Evolutionary conservation across 2,797 vertebrate species (phyloP), one percentile per base, ranked within the genome.

Genomic region (Microchirus variegatus): DNA sequence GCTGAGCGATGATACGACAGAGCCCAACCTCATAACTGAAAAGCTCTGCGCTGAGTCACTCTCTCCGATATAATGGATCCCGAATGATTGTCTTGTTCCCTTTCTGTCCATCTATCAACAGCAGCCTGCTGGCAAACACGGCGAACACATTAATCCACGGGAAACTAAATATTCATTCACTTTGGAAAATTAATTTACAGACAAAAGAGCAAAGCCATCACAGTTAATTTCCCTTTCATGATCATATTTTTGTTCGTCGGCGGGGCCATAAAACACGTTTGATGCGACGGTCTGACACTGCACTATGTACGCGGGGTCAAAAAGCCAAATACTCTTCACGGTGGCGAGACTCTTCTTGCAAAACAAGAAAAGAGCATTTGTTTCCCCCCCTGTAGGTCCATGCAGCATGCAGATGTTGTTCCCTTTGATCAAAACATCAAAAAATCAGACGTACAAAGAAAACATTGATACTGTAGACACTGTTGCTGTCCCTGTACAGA

Each of bases 401-500:
- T 86, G 80, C 83, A 88, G 77, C 86, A 84, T 84, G 85, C 83
- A 87, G 62, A 85, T 70, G 44, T 74, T 81, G 44, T 74, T 81
- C 72, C 67, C 78, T 79, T 80, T 52, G 51, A 69, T 55, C 14
- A 47, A 48, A 44, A 66, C 41, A 52, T 13, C 49, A 31, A 56
- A 43, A 43, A 58, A 38, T n/a, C 26, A 52, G 16, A 69, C 22
- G 15, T 0, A 58, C 41, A 31, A 16, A 50, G 31, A 8, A 22
- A 11, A 60, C 7, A 0, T 48, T 50, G 38, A 36, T 15, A 47
- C 17, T 0, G 0, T 36, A 56, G 19, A n/a, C 53, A 10, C 3
- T 15, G 13, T 6, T 37, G 22, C 57, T 42, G 11, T 63, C 38
- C 16, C 43, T 10, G 14, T 13, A 40, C 10, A 10, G 10, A 12